Evolutionary conservation across 1,140 invertebrate genomes (phyloP), one percentile per base, ranked within the genome.

Genomic region (Pseudomyrmex flavicornis): DNA sequence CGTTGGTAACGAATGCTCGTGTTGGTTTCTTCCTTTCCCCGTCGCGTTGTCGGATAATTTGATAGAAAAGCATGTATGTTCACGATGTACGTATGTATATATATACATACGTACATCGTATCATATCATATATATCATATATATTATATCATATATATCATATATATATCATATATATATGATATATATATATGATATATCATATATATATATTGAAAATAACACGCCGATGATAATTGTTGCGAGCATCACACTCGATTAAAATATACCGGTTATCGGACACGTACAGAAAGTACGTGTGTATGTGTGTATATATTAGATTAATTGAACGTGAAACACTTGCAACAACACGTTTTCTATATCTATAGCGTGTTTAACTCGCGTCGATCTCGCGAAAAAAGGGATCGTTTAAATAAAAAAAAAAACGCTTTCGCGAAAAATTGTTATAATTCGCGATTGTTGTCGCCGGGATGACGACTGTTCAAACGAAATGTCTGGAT

Each of bases 271-370:
- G n/a, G 7, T 48, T 58, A 70, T 79, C 54, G 12, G 44, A 70
- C 50, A 79, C 35, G 5, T 35, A 35, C 35, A 7, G 35, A 35
- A 5, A 35, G 5, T 35, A 1, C 3, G 35, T 35, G 4, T 7
- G 35, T 13, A 26, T 59, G 50, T n/a, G 75, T 50, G 48, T 44
- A 20, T 10, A 26, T 22, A 12, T 35, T 50, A 22, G 69, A 80
- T 80, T 80, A 80, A 72, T 80, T 80, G 76, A 80, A 79, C 35
- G 52, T 58, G 44, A 79, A 61, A 46, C 54, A 22, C 17, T 77
- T 77, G 68, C 35, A 35, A 35, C 35, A 35, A 35, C 35, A 0
- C 5, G 35, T 35, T 35, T 77, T 54, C 26, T 9, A 4, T 50
- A 80, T 70, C 12, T 54, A 50, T 70, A 26, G 65, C 10, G 48